Conservation (phyloP, 2,888 invertebrate genomes). For the Anticlea derivata region DNA sequence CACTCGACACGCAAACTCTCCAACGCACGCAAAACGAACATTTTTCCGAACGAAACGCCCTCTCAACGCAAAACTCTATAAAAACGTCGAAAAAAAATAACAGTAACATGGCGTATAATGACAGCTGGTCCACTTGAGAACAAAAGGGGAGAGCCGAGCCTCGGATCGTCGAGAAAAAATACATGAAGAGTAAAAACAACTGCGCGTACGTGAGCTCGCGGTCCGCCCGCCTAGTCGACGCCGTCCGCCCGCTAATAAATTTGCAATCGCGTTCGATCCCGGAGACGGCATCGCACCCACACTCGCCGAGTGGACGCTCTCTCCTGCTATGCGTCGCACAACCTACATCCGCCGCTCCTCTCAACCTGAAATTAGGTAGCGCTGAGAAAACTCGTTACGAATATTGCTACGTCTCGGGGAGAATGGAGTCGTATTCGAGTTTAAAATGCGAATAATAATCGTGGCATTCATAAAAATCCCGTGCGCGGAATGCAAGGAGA, state of each 20-base stretch:
- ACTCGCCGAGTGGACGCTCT: slow-evolving; percentile 56
- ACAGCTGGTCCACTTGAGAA: slow-evolving; percentile 85
- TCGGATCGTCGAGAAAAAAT: slow-evolving; percentile 82
- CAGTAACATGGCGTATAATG: slow-evolving; percentile 85
- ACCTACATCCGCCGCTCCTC: slow-evolving; percentile 51
- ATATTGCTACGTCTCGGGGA: slow-evolving; percentile 81
- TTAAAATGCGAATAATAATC: slow-evolving; percentile 84
- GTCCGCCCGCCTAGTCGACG: slow-evolving; percentile 46
- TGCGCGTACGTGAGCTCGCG: slow-evolving; percentile 65
- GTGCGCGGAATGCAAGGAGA: slow-evolving; percentile 80
- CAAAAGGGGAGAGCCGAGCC: slow-evolving; percentile 82
- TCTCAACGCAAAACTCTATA: slow-evolving; percentile 81
- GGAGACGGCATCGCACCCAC: slow-evolving; percentile 56
- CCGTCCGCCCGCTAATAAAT: slow-evolving; percentile 75
- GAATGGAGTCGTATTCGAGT: slow-evolving; percentile 80
- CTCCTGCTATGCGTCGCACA: slow-evolving; percentile 38
- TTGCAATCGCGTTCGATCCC: slow-evolving; percentile 78
- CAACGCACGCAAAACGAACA: slow-evolving; percentile 82
- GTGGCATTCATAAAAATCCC: slow-evolving; percentile 80
- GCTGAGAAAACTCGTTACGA: slow-evolving; percentile 82
- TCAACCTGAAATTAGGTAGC: slow-evolving; percentile 79
- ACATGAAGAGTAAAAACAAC: slow-evolving; percentile 80
- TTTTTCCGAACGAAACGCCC: slow-evolving; percentile 82
- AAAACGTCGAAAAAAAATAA: slow-evolving; percentile 82
- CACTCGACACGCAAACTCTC: slow-evolving; percentile 79